Percentiles rank a stretch among this genome's conserved stretches.
These are phyloP conservation scores for Acrocephalus arundinaceus DNA, from an alignment of 2,113 vertebrate genomes.

Conservation along the genomic window DNA sequence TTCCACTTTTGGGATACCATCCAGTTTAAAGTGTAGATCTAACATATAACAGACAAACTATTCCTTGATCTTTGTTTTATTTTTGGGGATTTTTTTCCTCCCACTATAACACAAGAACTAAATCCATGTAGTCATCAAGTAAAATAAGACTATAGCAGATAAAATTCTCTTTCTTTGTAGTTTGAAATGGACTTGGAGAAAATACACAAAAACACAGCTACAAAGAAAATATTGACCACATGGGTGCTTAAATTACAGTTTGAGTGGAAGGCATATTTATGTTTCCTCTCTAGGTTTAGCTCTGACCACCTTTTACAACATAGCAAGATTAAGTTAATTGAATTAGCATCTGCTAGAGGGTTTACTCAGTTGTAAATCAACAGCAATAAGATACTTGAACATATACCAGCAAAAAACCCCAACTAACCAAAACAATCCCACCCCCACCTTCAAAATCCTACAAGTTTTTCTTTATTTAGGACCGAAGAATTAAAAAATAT, in stretches of 20 bases:
- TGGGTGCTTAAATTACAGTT: not conserved
- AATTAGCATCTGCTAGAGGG: not conserved
- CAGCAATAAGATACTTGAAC: not conserved
- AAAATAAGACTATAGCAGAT: not conserved
- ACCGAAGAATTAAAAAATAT: not conserved
- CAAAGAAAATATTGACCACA: not conserved
- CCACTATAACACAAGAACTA: not conserved
- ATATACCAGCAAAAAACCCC: not conserved
- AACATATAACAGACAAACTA: not conserved
- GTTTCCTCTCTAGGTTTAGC: not conserved
- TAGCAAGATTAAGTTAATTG: not conserved
- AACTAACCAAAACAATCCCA: not conserved
- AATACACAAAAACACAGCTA: not conserved
- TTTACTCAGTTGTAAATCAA: not conserved
- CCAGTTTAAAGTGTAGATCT: not conserved
- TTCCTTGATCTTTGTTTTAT: not conserved
- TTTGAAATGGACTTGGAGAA: not conserved
- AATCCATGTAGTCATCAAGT: not conserved
- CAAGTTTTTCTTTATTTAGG: not conserved
- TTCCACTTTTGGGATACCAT: not conserved
- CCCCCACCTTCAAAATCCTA: not conserved
- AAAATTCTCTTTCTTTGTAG: not conserved
- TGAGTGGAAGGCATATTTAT: not conserved
- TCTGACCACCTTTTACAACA: not conserved
- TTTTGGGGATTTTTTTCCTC: rapidly evolving